phyloP scores from a whole-genome alignment of 2,113 vertebrate genomes.

The Vidua macroura region DNA sequence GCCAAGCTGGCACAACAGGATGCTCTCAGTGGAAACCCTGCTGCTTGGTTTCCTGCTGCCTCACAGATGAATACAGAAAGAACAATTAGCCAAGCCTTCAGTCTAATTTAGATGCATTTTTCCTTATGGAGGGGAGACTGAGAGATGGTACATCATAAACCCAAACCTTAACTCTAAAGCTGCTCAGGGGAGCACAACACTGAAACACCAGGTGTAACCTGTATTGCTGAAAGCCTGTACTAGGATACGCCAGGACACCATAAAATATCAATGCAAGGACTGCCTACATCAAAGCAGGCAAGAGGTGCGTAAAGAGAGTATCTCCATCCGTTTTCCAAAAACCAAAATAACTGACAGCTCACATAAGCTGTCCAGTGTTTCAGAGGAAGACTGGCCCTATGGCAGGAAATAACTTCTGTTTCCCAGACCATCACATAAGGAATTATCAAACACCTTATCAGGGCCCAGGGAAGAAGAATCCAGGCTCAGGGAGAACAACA shows the following conservation, averaged over 20 bases:
- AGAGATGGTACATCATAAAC: background rate
- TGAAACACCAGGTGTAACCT: background rate
- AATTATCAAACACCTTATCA: background rate
- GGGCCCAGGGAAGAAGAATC: background rate
- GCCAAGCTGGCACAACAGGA: background rate
- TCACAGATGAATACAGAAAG: conserved; percentile 19
- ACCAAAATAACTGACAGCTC: background rate
- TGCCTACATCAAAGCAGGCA: background rate
- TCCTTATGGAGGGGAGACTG: background rate
- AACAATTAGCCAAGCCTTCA: background rate
- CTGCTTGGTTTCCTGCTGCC: conserved; percentile 51
- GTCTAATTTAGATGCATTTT: background rate
- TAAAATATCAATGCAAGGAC: background rate
- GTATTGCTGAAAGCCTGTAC: background rate
- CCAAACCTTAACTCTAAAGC: background rate
- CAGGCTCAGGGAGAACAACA: background rate
- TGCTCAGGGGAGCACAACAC: background rate
- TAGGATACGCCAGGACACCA: background rate
- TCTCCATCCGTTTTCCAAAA: background rate
- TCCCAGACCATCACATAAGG: background rate
- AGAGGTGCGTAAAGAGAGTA: background rate
- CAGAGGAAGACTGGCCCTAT: background rate
- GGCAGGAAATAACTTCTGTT: background rate
- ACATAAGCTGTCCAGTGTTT: background rate
- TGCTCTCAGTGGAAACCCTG: conserved; percentile 5